phyloP scores from a whole-genome alignment of 1,140 invertebrate species.

The Euura lappo region DNA sequence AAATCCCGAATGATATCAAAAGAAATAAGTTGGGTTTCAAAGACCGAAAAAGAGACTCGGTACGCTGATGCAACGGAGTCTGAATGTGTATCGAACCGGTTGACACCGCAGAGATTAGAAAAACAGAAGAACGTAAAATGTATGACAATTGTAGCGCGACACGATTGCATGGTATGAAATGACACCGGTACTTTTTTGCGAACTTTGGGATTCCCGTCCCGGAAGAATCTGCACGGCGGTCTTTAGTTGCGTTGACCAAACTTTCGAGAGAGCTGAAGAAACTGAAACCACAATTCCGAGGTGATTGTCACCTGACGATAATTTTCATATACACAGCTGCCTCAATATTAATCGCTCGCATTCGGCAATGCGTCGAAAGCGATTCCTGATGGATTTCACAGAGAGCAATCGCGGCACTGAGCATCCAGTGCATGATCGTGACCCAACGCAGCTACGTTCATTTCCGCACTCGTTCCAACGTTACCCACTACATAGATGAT shows the following conservation, averaged over 20 bases:
- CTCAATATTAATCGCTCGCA: no score
- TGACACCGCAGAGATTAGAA: neutral
- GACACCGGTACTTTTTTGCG: neutral
- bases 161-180: neutral
- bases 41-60: neutral
- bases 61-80: no score
- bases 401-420: neutral
- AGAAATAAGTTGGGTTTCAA: neutral
- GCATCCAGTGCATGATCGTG: neutral
- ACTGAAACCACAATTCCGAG: no score
- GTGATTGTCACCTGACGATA: no score
- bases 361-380: no score
- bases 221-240: neutral
- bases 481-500: neutral
- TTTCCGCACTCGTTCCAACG: neutral
- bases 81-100: no score
- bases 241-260: no score
- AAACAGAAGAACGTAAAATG: neutral
- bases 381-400: no score
- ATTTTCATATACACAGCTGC: no score
- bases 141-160: neutral
- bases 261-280: no score
- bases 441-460: neutral
- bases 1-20: neutral
- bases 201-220: neutral